Percentiles rank a stretch among this genome's conserved stretches.
Conservation (phyloP, 2,797 vertebrate species). For the Alauda arvensis region DNA sequence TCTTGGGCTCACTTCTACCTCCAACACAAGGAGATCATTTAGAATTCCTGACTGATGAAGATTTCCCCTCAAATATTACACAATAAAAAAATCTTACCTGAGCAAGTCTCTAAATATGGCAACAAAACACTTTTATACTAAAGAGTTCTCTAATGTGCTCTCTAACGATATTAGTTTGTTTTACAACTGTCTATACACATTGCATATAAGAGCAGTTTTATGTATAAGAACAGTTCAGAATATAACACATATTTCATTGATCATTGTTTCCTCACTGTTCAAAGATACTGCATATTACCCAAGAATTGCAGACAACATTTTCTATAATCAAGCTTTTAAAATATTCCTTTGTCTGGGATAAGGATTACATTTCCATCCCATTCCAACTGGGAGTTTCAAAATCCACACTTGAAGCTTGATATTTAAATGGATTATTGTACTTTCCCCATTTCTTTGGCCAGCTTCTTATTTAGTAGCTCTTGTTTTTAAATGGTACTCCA, state of each 20-base stretch:
- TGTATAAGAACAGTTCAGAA: neutral
- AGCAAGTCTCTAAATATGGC: neutral
- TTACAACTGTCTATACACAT: neutral
- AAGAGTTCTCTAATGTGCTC: neutral
- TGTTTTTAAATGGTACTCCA: neutral
- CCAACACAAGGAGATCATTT: neutral
- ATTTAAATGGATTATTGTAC: neutral
- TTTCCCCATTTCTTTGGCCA: neutral
- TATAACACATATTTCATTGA: neutral
- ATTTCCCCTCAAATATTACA: neutral
- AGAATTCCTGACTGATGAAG: neutral
- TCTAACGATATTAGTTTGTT: neutral
- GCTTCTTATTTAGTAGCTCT: neutral
- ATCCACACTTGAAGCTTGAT: neutral
- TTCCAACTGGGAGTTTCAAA: neutral
- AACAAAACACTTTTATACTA: neutral
- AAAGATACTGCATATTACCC: neutral
- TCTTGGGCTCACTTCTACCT: neutral
- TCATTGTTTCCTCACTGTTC: neutral
- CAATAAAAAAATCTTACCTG: neutral
- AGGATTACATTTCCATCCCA: neutral
- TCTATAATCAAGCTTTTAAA: neutral
- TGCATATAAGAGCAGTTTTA: neutral
- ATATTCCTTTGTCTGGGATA: neutral
- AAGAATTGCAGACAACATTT: neutral